Conservation (phyloP, 2,113 vertebrate species). For the Corvus moneduloides region DNA sequence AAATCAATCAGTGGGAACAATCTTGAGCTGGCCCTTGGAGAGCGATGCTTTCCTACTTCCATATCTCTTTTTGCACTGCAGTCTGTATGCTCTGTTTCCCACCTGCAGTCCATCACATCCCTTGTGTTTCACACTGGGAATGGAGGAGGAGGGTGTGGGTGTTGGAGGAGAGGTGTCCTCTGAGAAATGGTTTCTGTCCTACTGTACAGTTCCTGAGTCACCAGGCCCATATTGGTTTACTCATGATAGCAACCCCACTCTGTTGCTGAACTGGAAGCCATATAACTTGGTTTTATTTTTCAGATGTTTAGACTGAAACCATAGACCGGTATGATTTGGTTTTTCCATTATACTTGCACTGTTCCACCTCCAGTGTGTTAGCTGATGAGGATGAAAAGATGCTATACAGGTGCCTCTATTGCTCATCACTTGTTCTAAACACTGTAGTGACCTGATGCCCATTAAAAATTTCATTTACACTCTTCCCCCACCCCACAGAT, state of each 20-base stretch:
- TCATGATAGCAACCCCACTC: neutral
- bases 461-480: slow-evolving; percentile 4
- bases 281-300: slow-evolving; percentile 2
- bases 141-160: neutral
- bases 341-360: slow-evolving; percentile 4
- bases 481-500: slow-evolving; percentile 77
- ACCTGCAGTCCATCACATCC: neutral
- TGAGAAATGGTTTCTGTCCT: neutral
- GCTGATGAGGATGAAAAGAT: neutral
- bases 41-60: neutral
- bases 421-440: neutral
- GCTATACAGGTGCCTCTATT: neutral
- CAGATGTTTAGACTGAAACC: slow-evolving; percentile 11
- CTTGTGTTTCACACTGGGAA: neutral
- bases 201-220: neutral
- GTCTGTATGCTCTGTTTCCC: neutral
- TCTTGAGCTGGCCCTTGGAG: neutral
- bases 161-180: neutral
- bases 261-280: slow-evolving; percentile 13
- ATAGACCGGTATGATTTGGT: neutral
- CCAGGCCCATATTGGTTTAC: neutral
- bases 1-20: neutral
- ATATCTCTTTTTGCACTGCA: neutral
- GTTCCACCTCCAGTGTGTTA: neutral
- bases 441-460: slow-evolving; percentile 9